Evolutionary conservation across 2,797 vertebrate species (phyloP).

Genomic region (Rhinoraja longicauda): DNA sequence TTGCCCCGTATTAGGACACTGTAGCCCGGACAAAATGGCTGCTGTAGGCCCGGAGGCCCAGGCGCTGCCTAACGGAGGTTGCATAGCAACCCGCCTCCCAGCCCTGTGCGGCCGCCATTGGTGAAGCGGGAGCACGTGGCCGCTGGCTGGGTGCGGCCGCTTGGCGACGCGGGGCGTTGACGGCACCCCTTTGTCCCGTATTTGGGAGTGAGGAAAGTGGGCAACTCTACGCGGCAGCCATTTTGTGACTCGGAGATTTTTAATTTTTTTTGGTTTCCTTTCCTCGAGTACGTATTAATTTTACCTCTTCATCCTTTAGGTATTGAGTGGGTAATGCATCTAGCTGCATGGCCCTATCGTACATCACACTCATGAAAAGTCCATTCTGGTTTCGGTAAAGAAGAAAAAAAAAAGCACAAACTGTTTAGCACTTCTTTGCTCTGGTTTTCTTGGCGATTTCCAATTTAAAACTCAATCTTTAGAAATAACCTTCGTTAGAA

Average conservation of each 20-base stretch:
- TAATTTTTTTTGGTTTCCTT: not conserved
- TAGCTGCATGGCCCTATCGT: constrained; percentile 33
- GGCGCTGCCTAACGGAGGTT: too few species aligned
- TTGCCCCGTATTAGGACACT: too few species aligned
- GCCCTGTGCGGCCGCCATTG: too few species aligned
- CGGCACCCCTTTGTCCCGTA: too few species aligned
- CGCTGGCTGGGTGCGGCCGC: too few species aligned
- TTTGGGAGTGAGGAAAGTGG: too few species aligned
- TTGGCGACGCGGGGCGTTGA: too few species aligned
- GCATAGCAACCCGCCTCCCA: too few species aligned
- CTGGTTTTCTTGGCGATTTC: constrained; percentile 33
- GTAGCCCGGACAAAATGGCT: too few species aligned
- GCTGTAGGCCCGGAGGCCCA: too few species aligned
- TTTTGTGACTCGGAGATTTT: constrained; percentile 23
- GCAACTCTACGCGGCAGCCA: constrained; percentile 15
- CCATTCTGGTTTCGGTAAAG: constrained; percentile 36
- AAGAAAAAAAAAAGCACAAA: constrained; percentile 39
- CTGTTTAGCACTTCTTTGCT: constrained; percentile 36
- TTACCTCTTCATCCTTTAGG: constrained; percentile 38
- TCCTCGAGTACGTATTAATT: constrained; percentile 28
- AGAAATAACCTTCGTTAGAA: constrained; percentile 31
- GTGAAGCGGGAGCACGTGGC: too few species aligned
- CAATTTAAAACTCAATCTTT: constrained; percentile 25
- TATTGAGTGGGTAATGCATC: constrained; percentile 35
- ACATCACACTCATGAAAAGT: constrained; percentile 35